phyloP scores from a whole-genome alignment of 1,140 invertebrate genomes.

The Bombus affinis region DNA sequence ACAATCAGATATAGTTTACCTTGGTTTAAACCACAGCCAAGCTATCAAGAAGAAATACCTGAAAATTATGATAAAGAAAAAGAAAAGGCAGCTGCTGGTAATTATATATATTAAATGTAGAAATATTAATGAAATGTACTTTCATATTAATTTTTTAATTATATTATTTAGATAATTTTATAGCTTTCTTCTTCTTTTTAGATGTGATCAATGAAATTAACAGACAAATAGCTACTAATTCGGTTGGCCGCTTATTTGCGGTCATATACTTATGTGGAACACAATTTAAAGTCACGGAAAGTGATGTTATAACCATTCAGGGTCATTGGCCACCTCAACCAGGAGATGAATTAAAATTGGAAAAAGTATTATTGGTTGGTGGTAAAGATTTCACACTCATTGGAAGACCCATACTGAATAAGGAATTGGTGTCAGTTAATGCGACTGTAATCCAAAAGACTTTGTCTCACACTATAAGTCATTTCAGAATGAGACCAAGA shows the following conservation, averaged over 20 bases:
- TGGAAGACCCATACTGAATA: slow-evolving; percentile 91
- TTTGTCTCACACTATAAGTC: slow-evolving; percentile 90
- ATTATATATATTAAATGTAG: slow-evolving; percentile 8
- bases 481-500: slow-evolving; percentile 89
- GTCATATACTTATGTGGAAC: slow-evolving; percentile 91
- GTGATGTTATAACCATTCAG: slow-evolving; percentile 92
- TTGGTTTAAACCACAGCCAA: slow-evolving; percentile 65
- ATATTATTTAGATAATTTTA: neutral
- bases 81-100: slow-evolving; percentile 68
- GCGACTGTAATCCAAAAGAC: slow-evolving; percentile 96
- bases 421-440: slow-evolving; percentile 88
- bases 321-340: slow-evolving; percentile 92
- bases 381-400: slow-evolving; percentile 93
- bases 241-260: slow-evolving; percentile 91
- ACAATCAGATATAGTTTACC: slow-evolving; percentile 29
- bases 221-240: slow-evolving; percentile 81
- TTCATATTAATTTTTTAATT: neutral
- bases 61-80: slow-evolving; percentile 69
- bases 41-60: slow-evolving; percentile 63
- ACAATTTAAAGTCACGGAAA: slow-evolving; percentile 94
- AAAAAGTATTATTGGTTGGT: slow-evolving; percentile 94
- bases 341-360: slow-evolving; percentile 92
- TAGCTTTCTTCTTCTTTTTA: slow-evolving; percentile 60
- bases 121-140: neutral
- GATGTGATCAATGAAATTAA: slow-evolving; percentile 84